Evolutionary conservation across 2,888 invertebrate species (phyloP).

Genomic region (Eilema griseolum): DNA sequence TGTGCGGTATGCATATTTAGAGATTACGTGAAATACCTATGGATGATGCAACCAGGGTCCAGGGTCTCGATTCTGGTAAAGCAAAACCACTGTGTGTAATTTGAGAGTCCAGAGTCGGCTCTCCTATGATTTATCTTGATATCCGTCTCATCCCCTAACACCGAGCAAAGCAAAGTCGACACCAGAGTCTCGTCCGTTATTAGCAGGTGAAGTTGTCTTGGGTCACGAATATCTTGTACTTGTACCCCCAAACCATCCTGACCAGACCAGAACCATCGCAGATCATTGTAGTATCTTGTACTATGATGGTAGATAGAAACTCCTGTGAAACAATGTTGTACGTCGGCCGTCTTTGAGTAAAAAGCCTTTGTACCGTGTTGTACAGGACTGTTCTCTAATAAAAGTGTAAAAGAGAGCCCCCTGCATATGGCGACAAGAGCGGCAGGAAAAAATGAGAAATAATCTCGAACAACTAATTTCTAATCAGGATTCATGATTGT

Average conservation of each 20-base stretch:
- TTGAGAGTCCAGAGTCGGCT: too few species aligned
- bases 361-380: not conserved
- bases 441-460: not conserved
- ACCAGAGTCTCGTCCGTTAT: too few species aligned
- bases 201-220: not conserved
- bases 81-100: too few species aligned
- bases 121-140: too few species aligned
- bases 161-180: too few species aligned
- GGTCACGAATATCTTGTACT: too few species aligned
- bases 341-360: not conserved
- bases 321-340: not conserved
- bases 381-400: not conserved
- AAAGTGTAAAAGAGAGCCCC: not conserved
- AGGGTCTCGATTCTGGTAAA: too few species aligned
- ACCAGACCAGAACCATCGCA: not conserved
- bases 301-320: not conserved
- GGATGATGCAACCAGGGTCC: too few species aligned
- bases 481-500: not conserved
- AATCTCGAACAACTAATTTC: not conserved
- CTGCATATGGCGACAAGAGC: not conserved
- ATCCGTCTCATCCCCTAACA: too few species aligned
- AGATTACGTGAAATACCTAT: too few species aligned
- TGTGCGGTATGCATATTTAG: too few species aligned
- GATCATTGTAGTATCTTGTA: not conserved
- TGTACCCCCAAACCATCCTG: not conserved